A percentile compares a stretch with the other conserved stretches of the same genome.
phyloP scores from a whole-genome alignment of 1,140 invertebrate genomes.

The Drosophila sp. region DNA sequence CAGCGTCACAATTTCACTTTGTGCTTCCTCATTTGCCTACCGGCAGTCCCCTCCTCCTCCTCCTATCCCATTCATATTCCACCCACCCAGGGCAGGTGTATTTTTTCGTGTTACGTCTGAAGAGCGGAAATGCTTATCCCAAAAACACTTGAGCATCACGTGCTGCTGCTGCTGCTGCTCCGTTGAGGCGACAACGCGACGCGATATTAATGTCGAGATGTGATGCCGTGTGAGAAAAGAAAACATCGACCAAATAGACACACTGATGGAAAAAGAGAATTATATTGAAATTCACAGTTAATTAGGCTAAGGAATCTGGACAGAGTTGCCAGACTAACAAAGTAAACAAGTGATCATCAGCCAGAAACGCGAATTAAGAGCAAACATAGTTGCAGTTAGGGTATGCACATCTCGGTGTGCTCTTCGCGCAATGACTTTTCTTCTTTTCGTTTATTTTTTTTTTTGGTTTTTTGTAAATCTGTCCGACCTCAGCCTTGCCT shows the following conservation, averaged over 20 bases:
- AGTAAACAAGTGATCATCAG: too few relatives aligned
- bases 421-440: background rate
- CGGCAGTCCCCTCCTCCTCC: background rate
- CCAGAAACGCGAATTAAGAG: too few relatives aligned
- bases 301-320: too few relatives aligned
- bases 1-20: slow-evolving; percentile 76
- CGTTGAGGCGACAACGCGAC: slow-evolving; percentile 16
- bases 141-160: slow-evolving; percentile 75
- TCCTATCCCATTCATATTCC: slow-evolving; percentile 4
- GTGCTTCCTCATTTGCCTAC: slow-evolving; percentile 60
- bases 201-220: slow-evolving; percentile 7
- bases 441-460: background rate
- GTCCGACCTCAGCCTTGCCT: slow-evolving; percentile 45
- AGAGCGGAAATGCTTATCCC: slow-evolving; percentile 79
- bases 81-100: slow-evolving; percentile 26
- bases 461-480: slow-evolving; percentile 32
- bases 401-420: slow-evolving; percentile 26
- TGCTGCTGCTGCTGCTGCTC: slow-evolving; percentile 38
- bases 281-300: too few relatives aligned
- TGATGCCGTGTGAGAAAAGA: background rate
- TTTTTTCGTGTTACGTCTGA: slow-evolving; percentile 74
- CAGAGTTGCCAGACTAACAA: too few relatives aligned
- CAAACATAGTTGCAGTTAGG: slow-evolving; percentile 7
- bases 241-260: background rate
- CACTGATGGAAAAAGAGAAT: background rate